phyloP scores from a whole-genome alignment of 2,797 vertebrate genomes.

The Myotis daubentonii region DNA sequence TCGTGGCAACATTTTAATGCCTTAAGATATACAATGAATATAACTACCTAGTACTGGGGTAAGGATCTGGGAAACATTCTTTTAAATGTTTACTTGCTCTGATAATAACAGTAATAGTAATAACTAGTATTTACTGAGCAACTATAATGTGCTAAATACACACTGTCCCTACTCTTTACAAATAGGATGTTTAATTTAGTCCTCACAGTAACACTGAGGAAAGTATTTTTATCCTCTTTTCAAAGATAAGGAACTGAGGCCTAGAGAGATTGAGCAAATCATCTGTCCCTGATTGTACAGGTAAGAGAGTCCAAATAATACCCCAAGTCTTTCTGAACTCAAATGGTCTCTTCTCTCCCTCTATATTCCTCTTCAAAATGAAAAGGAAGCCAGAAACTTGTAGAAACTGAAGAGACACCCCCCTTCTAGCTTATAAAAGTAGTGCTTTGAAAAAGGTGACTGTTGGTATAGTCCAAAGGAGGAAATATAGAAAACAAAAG shows the following conservation, averaged over 20 bases:
- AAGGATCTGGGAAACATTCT: constrained; percentile 25
- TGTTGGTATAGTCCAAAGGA: constrained; percentile 1
- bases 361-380: constrained; percentile 26
- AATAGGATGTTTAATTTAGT: constrained; percentile 28
- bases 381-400: constrained; percentile 42
- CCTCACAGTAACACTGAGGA: neutral
- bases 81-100: constrained; percentile 45
- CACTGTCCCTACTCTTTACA: constrained; percentile 9
- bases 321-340: neutral
- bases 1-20: constrained; percentile 19
- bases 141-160: constrained; percentile 43
- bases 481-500: constrained; percentile 48
- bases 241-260: neutral
- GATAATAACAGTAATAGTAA: constrained; percentile 21
- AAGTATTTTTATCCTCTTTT: constrained; percentile 18
- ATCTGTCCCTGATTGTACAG: neutral
- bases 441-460: constrained; percentile 18
- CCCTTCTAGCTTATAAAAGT: constrained; percentile 12
- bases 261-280: neutral
- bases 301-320: neutral
- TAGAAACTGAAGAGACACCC: constrained; percentile 35
- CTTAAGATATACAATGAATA: constrained; percentile 42
- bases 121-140: constrained; percentile 15
- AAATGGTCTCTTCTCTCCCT: neutral
- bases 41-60: neutral